These are phyloP conservation scores for Microhierax caerulescens DNA, from an alignment of 2,797 vertebrate genomes.

Conservation along the genomic window DNA sequence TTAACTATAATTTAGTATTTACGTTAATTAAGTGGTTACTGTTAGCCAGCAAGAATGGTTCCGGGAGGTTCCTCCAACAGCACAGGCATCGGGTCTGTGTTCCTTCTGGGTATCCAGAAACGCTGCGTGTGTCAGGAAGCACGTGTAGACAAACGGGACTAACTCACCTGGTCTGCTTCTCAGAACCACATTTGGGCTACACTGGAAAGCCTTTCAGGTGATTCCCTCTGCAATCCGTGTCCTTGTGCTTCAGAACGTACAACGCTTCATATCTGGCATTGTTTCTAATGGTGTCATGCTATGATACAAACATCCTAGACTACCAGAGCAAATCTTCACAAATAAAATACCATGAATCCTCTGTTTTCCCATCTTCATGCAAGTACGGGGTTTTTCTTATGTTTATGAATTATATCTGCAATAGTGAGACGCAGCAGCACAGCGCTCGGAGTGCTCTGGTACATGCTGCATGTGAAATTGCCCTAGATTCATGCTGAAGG, in stretches of 20 bases:
- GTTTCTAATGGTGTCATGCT: neutral
- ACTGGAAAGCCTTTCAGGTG: neutral
- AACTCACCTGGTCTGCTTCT: neutral
- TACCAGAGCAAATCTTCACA: neutral
- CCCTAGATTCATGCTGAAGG: neutral
- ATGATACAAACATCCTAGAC: neutral
- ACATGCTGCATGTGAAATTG: neutral
- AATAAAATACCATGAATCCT: neutral
- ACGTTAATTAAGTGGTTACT: conserved; percentile 25
- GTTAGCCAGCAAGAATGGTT: neutral
- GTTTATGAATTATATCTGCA: neutral
- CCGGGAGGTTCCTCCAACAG: neutral
- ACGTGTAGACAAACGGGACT: neutral
- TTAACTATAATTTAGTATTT: neutral
- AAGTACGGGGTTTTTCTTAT: neutral
- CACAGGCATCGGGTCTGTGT: neutral
- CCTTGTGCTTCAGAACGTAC: neutral
- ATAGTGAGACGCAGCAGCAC: neutral
- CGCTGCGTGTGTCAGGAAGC: neutral
- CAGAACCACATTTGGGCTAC: neutral
- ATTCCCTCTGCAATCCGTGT: neutral
- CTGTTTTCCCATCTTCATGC: neutral
- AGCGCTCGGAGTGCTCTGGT: neutral
- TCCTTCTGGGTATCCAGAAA: neutral
- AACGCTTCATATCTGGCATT: neutral